Evolutionary conservation across 1,140 invertebrate genomes (phyloP).

Genomic region (Zaprionus inermis): DNA sequence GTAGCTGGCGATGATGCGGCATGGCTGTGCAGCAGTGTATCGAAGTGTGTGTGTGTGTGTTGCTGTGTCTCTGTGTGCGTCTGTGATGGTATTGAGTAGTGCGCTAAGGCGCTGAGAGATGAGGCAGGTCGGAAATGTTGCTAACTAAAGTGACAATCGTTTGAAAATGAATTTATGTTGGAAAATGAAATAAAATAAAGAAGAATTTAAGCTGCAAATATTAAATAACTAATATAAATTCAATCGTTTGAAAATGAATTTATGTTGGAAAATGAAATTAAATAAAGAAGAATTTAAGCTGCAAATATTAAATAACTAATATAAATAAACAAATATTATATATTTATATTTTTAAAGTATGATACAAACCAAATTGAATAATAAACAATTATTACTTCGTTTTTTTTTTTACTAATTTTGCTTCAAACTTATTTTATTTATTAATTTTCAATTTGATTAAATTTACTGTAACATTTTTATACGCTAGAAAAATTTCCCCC

Average conservation of each 20-base stretch:
- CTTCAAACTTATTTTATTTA: background rate
- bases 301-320: no score
- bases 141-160: background rate
- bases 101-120: background rate
- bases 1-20: constrained; percentile 52
- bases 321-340: no score
- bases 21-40: constrained; percentile 35
- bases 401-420: background rate
- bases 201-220: background rate
- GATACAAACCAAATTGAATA: no score
- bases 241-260: no score
- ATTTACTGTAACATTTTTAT: background rate
- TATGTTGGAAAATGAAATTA: no score
- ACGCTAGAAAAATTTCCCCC: constrained; percentile 40
- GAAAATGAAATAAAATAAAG: background rate
- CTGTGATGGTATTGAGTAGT: background rate
- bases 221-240: no score
- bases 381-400: background rate
- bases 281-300: no score
- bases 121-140: background rate
- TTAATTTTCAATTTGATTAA: background rate
- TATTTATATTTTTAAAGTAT: no score
- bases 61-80: background rate
- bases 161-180: background rate
- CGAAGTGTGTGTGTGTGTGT: background rate